phyloP scores from a whole-genome alignment of 2,113 vertebrate species.

The Heteronetta atricapilla region DNA sequence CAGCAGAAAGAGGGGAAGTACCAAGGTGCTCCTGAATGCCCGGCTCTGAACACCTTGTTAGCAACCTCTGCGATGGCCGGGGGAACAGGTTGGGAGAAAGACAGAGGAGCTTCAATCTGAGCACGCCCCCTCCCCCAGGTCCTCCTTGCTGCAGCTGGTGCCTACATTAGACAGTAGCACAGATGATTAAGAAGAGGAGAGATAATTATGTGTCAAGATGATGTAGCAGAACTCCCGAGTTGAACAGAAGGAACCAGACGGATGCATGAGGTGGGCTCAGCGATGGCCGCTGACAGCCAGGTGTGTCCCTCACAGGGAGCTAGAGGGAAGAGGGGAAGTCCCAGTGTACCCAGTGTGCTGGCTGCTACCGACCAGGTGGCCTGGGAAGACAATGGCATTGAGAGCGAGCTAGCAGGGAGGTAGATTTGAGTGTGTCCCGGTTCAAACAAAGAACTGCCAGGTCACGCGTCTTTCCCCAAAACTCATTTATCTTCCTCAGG shows the following conservation, averaged over 20 bases:
- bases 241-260: slow-evolving; percentile 84
- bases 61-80: slow-evolving; percentile 8
- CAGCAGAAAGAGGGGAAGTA: neutral
- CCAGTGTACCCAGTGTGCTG: neutral
- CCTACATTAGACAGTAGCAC: slow-evolving; percentile 75
- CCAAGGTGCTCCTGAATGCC: slow-evolving; percentile 1
- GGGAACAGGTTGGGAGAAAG: slow-evolving; percentile 4
- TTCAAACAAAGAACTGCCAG: neutral
- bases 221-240: slow-evolving; percentile 92
- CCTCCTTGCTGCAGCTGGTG: slow-evolving; percentile 66
- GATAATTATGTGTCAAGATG: slow-evolving; percentile 99
- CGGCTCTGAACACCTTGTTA: neutral
- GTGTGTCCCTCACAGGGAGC: slow-evolving; percentile 37
- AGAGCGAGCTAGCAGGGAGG: neutral
- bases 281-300: slow-evolving; percentile 47
- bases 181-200: slow-evolving; percentile 96
- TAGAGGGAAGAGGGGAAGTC: neutral
- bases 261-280: slow-evolving; percentile 65
- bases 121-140: slow-evolving; percentile 55
- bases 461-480: neutral
- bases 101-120: slow-evolving; percentile 15
- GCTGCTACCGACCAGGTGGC: neutral
- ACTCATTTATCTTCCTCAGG: neutral
- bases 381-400: neutral
- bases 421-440: neutral